Evolutionary conservation across 2,113 vertebrate species (phyloP), one percentile per base, ranked within the genome.

Genomic region (Gallinago jamesoni): DNA sequence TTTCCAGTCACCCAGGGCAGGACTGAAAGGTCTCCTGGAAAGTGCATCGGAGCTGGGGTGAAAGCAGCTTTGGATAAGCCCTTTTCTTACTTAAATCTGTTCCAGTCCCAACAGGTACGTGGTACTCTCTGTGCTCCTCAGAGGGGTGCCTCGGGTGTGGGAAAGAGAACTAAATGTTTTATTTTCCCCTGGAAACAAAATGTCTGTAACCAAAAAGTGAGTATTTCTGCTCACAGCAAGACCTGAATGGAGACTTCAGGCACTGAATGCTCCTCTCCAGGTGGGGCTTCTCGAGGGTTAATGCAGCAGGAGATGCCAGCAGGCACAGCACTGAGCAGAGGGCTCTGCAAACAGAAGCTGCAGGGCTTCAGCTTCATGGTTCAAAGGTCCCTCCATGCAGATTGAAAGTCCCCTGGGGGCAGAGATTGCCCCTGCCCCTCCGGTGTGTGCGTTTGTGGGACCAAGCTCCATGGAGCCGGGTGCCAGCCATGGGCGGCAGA

Each of bases 21-120:
- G 67, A 53, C 56, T 53, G 48, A 48, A 88, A 83, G 22, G 14
- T 73, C 52, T 94, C 60, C 59, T 84, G 68, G 74, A 93, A 81
- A 43, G 39, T 74, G 59, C 50, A 68, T 52, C 27, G 14, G n/a
- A 85, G 76, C 79, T 68, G 15, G 47, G 35, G 31, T 87, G 81
- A 96, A 89, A 93, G 80, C 52, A 48, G 87, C 93, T 97, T 97
- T 93, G 76, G 64, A 89, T 97, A 95, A 97, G 66, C 84, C 63
- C 39, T 94, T 89, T 93, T 84, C 20, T 78, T 89, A 37, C 56
- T 87, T 84, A 83, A 93, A 95, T 94, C 79, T 87, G 35, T 79
- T 90, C 88, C 52, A 76, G 68, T 84, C 89, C 35, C 77, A 92
- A 12, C 82, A 94, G 59, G 92, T 89, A 90, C 52, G 4, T 33